Evolutionary conservation across 2,797 vertebrate genomes (phyloP), one percentile per base, ranked within the genome.

Genomic region (Characodon lateralis): DNA sequence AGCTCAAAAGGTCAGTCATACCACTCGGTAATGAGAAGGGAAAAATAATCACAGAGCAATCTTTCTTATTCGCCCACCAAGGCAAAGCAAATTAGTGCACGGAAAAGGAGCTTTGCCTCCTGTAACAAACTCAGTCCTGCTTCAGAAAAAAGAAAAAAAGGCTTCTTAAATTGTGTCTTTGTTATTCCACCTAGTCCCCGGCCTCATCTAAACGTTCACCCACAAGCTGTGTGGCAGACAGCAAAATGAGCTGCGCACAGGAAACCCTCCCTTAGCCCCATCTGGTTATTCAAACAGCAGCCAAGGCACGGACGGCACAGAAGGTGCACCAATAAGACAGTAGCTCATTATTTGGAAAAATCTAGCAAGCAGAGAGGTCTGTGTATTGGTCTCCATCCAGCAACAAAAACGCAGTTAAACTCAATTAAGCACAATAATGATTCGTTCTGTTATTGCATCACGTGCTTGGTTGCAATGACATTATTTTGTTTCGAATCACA

Each of bases 11-110:
- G 87, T 92, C 89, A 87, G 84, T 51, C 76, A 83, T 84, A 76
- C 78, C 80, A 76, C 78, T 80, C 87, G 74, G 73, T 90, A 92
- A 93, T 88, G 89, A 93, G 85, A 79, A 83, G 79, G 83, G 75
- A 51, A 87, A 91, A 78, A 80, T 79, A 83, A 89, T 84, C 78
- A 90, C 83, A 83, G 77, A 86, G 84, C 72, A 84, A 71, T 85
- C 18, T 78, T 80, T 88, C 83, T 88, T 79, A 61, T 85, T 91
- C 73, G 31, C 78, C 84, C 72, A 79, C 71, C 76, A 43, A 78
- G 24, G 82, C 78, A 74, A 55, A 65, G 71, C 76, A 87, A 83
- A 85, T 82, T 71, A 82, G 71, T 39, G 74, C 85, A 71, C 68
- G 16, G 48, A 70, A 35, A 84, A 70, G 20, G 58, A 79, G 71